Base-by-base conservation (phyloP, 2,113 vertebrate species). In the human region DNA sequence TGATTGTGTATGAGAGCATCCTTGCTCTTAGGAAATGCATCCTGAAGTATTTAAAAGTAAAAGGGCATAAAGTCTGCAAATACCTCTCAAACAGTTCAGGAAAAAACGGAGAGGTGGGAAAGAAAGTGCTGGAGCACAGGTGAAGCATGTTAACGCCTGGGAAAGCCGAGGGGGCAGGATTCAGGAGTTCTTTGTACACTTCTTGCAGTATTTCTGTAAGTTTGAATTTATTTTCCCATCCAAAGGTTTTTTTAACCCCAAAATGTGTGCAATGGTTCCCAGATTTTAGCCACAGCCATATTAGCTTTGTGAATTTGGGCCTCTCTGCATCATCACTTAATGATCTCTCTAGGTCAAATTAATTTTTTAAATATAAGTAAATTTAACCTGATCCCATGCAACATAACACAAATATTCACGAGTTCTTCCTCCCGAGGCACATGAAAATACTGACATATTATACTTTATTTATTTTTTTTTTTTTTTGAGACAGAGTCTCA, bases 101-200 rank as follows among this genome's bases (percentile, higher is more conserved):
- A 40, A 57, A 88, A 78, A n/a, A 18, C 0, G 2, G 68, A 43
- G 32, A 45, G 7, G 50, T 4, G 14, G 68, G 55, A 43, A 43
- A 18, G 30, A 14, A 35, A 66, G 6, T 6, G 20, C 45, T 20
- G 45, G 45, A n/a, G 23, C 38, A 43, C 25, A 61, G 0, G 7
- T 6, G 13, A 17, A 68, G 52, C 59, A 35, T 0, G 25, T 3
- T n/a, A 18, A 16, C 3, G 55, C 6, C 0, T 8, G 40, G 43
- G 22, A 48, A 32, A 17, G 9, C 55, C 1, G 40, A 52, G 23
- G 14, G 12, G n/a, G 52, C 10, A 1, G 11, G 0, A 17, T 7
- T 32, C 12, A 11, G 59, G 12, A 50, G 66, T 3, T 66, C 50
- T 72, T 1, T 27, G 40, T 13, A 12, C 0, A 4, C 6, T 57